Base-by-base conservation (phyloP, 2,888 invertebrate genomes). In the Lasiommata megera region DNA sequence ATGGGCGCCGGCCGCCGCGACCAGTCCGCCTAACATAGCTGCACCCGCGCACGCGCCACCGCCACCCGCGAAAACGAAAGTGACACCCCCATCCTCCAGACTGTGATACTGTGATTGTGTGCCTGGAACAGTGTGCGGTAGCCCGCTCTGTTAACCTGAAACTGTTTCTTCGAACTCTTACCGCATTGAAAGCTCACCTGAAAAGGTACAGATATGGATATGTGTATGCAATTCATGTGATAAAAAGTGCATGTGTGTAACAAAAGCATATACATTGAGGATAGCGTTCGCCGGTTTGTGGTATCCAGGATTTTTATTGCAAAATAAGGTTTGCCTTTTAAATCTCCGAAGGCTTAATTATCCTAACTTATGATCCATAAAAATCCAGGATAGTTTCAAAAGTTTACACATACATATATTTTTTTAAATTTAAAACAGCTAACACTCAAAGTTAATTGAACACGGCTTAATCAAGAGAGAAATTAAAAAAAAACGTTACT, bases 101-200 rank as follows among this genome's bases (percentile, higher is more conserved):
- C 84, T 80, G 84, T 86, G 86, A 80, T 77, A 76, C 69, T 71
- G 85, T 88, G 87, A 76, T 82, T 80, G 79, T 82, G 84, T 82
- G 82, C 81, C 78, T 81, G 80, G 81, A 87, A 88, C 88, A 85
- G 89, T 88, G 88, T 82, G 79, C 76, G 85, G 82, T 85, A 84
- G 84, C 86, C 74, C 70, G 74, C 81, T 77, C 79, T 82, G 88
- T 86, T 87, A 85, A 86, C 88, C 83, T 84, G 87, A 84, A 83
- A 81, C 87, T 82, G 83, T 84, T 82, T 77, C 81, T 74, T 69
- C 69, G 47, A 50, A 62, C 74, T 63, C 64, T 68, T 72, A 53
- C 57, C 47, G 59, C 63, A 48, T 47, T 73, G 77, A 77, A 81
- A 80, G 74, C 77, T 76, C 82, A 73, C 81, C 81, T 82, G 79